Evolutionary conservation across 37 sponge, comb jelly and placozoan genomes (phyloP).

Genomic region (Chondrosia reniformis): DNA sequence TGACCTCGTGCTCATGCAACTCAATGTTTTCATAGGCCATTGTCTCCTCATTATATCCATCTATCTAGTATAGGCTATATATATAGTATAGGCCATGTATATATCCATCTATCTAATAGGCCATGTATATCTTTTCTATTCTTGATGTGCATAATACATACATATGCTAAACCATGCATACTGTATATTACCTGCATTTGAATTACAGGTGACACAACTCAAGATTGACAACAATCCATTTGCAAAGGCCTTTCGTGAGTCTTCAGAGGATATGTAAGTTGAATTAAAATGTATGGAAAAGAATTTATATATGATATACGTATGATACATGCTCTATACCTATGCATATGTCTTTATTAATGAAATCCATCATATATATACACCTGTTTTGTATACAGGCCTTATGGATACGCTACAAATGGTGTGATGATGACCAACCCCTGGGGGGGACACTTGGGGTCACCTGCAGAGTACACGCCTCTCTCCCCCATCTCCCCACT

Average conservation of each 20-base stretch:
- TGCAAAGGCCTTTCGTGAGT: constrained; percentile 79
- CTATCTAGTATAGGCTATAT: too few species aligned
- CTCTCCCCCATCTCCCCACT: constrained; percentile 44
- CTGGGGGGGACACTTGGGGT: not conserved
- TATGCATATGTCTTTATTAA: not conserved
- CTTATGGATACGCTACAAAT: not conserved
- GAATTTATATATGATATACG: too few species aligned
- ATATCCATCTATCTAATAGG: too few species aligned
- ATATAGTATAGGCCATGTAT: too few species aligned
- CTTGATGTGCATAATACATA: too few species aligned
- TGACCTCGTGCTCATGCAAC: too few species aligned
- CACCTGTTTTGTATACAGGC: not conserved
- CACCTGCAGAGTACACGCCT: not conserved
- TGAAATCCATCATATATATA: not conserved
- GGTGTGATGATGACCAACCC: not conserved
- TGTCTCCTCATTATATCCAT: too few species aligned
- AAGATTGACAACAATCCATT: constrained; percentile 86
- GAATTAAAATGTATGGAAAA: too few species aligned
- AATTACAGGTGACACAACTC: constrained; percentile 65
- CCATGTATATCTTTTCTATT: too few species aligned
- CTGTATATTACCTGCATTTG: not conserved
- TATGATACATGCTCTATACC: too few species aligned
- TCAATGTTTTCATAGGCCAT: too few species aligned
- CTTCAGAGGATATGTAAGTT: constrained; percentile 30
- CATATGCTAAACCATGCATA: not conserved